Base-by-base conservation (phyloP, 2,113 vertebrate genomes). In the Macheiramphus alcinus region DNA sequence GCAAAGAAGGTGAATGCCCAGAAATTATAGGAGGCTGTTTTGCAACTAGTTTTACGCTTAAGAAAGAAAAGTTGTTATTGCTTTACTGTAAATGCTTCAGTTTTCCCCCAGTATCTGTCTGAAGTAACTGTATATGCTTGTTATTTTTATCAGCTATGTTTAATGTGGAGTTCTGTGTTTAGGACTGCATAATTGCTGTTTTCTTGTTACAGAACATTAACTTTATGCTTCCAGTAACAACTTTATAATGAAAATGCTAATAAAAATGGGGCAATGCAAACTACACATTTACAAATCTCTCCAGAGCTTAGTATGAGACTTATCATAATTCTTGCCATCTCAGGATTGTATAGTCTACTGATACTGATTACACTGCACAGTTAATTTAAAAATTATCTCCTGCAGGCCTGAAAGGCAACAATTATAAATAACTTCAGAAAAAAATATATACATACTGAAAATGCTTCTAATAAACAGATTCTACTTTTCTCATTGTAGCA, bases 191-290 rank as follows among this genome's bases (percentile, higher is more conserved):
- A 93, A 93, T 89, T 93, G 96, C 76, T 81, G 65, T 89, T 95
- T 86, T 88, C 86, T 90, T 94, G 86, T 72, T 94, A 90, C 92
- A 97, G 95, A 95, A 95, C 90, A 86, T 95, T 96, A 97, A 92
- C 88, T 94, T 93, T 76, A 73, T 92, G 72, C 47, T 96, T 93
- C 63, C 90, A 90, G 65, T 92, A 96, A 96, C 61, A 96, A 92
- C 86, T 96, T 93, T 63, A 73, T 94, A 94, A 97, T 97, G 92
- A 92, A 96, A 97, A 92, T 52, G 82, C 88, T 96, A 91, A 95
- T 94, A 96, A 90, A 96, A 95, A 88, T 29, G 48, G 61, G 72
- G 26, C 83, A 80, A 14, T 47, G 76, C 80, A 92, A 92, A 86
- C 76, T 52, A 45, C 63, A 73, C 34, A 79, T n/a, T 83, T 94